phyloP scores from a whole-genome alignment of 2,888 invertebrate species.

The Muschampia plurimacula region DNA sequence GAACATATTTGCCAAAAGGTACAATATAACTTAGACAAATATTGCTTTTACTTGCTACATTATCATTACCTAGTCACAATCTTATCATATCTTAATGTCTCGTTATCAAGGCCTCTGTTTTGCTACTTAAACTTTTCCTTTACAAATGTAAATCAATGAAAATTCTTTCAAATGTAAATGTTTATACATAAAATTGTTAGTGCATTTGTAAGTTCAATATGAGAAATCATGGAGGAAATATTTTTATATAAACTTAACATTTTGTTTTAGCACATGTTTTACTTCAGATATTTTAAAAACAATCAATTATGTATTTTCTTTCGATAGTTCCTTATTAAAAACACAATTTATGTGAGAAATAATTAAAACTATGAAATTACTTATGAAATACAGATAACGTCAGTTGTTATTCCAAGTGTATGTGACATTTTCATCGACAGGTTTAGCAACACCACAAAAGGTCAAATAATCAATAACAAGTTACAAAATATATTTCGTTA shows the following conservation, averaged over 20 bases:
- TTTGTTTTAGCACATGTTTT: no score
- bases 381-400: conserved; percentile 1
- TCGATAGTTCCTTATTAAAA: not conserved
- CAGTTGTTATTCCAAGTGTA: not conserved
- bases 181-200: not conserved
- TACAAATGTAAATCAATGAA: not conserved
- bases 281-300: not conserved
- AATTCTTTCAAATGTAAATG: not conserved
- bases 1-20: no score
- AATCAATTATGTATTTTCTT: not conserved
- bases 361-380: not conserved
- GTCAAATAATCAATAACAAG: not conserved
- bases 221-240: no score
- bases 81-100: conserved; percentile 4
- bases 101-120: not conserved
- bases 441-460: not conserved
- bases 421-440: not conserved
- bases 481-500: not conserved
- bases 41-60: not conserved
- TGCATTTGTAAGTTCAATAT: no score
- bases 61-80: not conserved
- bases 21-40: not conserved
- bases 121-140: not conserved
- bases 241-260: no score
- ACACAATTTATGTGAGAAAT: not conserved